Base-by-base conservation (phyloP, 1,140 invertebrate species). In the Drosophila chauvacae region DNA sequence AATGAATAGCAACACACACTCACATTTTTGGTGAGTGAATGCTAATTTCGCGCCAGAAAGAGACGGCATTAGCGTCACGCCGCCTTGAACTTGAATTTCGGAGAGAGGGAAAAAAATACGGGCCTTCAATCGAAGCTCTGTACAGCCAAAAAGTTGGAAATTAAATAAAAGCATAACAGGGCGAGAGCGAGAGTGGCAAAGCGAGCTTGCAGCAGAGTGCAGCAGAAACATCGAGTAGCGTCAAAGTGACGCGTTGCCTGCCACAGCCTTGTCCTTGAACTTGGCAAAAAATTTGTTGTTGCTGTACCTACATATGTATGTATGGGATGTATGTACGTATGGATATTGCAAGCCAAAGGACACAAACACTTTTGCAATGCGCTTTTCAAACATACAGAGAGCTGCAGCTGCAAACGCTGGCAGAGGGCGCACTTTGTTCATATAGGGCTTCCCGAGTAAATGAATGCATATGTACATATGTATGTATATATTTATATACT, bases 191-290 rank as follows among this genome's bases (percentile, higher is more conserved):
- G 41, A 37, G 26, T 18, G 37, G 45, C 33, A 47, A 42, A 37
- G 35, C 28, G 39, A 81, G 73, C 80, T 81, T 83, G 70, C 74
- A 71, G 47, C 68, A 72, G 60, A 81, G 35, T 56, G 79, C 78
- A 74, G 57, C 44, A 39, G 33, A 47, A 28, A 62, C 30, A 78
- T 57, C 78, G 53, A 41, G 53, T 58, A 48, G 78, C 82, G 82
- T 86, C 82, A 76, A 86, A 70, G 48, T 51, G 61, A 62, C 75
- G 68, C 55, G 42, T 44, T 37, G 18, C 33, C 13, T 37, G 51
- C 33, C 68, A 78, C 82, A 86, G 62, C 58, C 74, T 77, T 86
- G 82, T 86, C 82, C 82, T 86, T 86, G 82, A 86, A 86, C 82
- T 86, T 86, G 79, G 66, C 65, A 82, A 82, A 86, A 55, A 58